Conservation (phyloP, 2,888 invertebrate species). For the Amiota communis region DNA sequence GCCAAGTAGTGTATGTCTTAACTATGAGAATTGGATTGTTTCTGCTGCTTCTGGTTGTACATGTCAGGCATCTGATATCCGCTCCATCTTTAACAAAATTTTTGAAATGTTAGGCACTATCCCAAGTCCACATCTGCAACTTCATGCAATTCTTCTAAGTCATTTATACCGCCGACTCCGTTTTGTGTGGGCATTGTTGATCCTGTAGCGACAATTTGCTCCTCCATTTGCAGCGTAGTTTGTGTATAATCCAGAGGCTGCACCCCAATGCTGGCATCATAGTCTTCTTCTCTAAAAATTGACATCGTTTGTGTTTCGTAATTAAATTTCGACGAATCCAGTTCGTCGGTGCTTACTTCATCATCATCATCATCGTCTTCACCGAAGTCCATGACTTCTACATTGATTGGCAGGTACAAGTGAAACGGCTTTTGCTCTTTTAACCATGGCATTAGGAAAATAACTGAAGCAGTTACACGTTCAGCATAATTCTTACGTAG, state of each 20-base stretch:
- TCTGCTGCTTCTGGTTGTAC: too few relatives aligned
- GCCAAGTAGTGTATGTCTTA: too few relatives aligned
- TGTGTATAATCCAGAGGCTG: constrained; percentile 62
- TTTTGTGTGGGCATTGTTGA: background rate
- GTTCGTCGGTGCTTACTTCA: constrained; percentile 41
- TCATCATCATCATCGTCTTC: constrained; percentile 49
- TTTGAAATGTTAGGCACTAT: constrained; percentile 43
- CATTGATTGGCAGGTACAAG: constrained; percentile 65
- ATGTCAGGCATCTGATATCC: background rate
- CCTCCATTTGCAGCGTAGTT: constrained; percentile 51
- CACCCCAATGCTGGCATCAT: constrained; percentile 52
- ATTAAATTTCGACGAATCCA: too few relatives aligned
- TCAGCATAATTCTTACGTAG: constrained; percentile 67
- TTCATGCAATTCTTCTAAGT: constrained; percentile 7
- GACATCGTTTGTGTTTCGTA: background rate
- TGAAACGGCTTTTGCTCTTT: constrained; percentile 65
- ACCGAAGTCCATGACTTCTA: constrained; percentile 59
- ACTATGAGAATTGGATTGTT: too few relatives aligned
- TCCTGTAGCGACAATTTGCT: constrained; percentile 28
- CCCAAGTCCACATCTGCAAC: constrained; percentile 54
- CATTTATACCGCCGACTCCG: constrained; percentile 9
- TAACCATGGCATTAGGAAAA: constrained; percentile 68
- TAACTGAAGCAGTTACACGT: constrained; percentile 64
- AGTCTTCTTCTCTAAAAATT: constrained; percentile 17
- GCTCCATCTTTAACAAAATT: constrained; percentile 30